These are phyloP conservation scores for Dendrocincla fuliginosa DNA, from an alignment of 2,797 vertebrate species.

Conservation along the genomic window DNA sequence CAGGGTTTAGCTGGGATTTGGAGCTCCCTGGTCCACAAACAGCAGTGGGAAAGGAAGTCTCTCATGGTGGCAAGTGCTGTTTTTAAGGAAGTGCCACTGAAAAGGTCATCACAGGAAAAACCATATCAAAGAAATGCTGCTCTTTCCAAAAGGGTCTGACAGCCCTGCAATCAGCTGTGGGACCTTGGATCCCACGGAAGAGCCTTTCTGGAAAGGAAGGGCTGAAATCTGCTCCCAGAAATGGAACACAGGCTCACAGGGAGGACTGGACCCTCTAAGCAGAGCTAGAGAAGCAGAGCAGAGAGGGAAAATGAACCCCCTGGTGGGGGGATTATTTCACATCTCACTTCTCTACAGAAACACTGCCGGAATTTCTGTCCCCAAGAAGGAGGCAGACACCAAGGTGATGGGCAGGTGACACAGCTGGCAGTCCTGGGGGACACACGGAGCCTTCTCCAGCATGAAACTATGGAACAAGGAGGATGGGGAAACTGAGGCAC, in stretches of 20 bases:
- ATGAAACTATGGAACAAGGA: accelerated
- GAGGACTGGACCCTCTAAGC: not conserved
- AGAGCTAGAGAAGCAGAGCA: not conserved
- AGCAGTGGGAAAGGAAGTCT: not conserved
- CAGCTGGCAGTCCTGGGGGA: not conserved
- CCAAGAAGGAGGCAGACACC: not conserved
- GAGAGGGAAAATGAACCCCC: not conserved
- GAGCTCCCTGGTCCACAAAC: not conserved
- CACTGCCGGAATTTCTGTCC: not conserved
- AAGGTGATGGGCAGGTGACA: not conserved
- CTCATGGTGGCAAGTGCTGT: not conserved
- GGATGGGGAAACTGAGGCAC: not conserved
- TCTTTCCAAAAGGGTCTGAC: not conserved
- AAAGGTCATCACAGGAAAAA: not conserved
- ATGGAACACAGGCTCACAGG: accelerated
- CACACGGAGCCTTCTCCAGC: accelerated
- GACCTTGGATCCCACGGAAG: not conserved
- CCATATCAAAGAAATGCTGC: not conserved
- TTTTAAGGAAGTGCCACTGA: not conserved
- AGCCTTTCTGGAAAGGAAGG: not conserved
- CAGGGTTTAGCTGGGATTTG: not conserved
- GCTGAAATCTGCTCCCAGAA: not conserved
- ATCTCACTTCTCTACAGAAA: not conserved
- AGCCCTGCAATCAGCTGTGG: not conserved
- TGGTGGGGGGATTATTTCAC: not conserved